A percentile compares a stretch with the other conserved stretches of the same genome.
Evolutionary conservation across 2,113 vertebrate species (phyloP).

Genomic region (Alethe castanea): DNA sequence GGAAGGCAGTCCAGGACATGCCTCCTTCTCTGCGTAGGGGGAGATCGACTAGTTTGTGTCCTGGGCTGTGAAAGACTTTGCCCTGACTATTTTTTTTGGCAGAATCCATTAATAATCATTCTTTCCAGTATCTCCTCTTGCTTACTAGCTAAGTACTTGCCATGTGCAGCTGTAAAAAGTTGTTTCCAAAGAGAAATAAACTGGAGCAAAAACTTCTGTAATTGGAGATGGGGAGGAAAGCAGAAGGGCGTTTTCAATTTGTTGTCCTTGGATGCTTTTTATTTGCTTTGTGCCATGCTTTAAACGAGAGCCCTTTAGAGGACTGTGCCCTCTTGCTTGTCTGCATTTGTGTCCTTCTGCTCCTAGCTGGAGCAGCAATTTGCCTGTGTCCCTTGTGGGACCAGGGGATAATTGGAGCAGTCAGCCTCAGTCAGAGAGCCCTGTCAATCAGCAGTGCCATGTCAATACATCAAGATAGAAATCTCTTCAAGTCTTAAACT

Average conservation of each 20-base stretch:
- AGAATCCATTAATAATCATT: slow-evolving; percentile 6
- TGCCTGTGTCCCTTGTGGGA: fast-evolving
- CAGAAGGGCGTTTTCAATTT: slow-evolving; percentile 22
- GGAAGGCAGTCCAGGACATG: background rate
- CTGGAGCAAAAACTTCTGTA: slow-evolving; percentile 5
- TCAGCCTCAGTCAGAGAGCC: background rate
- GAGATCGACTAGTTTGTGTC: background rate
- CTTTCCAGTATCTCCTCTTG: slow-evolving; percentile 34
- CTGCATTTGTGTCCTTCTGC: background rate
- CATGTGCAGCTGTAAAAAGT: slow-evolving; percentile 63
- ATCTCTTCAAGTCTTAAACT: background rate
- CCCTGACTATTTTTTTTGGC: slow-evolving; percentile 24
- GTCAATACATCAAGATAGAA: background rate
- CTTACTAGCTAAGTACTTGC: slow-evolving; percentile 24
- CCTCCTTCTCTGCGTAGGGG: background rate
- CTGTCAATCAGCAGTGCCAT: background rate
- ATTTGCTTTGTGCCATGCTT: background rate
- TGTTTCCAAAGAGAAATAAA: slow-evolving; percentile 61
- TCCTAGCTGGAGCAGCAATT: background rate
- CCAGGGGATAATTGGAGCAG: fast-evolving
- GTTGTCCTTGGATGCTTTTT: slow-evolving; percentile 9
- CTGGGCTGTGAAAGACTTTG: background rate
- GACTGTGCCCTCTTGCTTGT: background rate
- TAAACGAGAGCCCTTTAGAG: background rate
- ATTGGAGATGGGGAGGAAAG: slow-evolving; percentile 1